Base-by-base conservation (phyloP, 92 coral and sea anemone genomes). In the Siderastrea siderea region DNA sequence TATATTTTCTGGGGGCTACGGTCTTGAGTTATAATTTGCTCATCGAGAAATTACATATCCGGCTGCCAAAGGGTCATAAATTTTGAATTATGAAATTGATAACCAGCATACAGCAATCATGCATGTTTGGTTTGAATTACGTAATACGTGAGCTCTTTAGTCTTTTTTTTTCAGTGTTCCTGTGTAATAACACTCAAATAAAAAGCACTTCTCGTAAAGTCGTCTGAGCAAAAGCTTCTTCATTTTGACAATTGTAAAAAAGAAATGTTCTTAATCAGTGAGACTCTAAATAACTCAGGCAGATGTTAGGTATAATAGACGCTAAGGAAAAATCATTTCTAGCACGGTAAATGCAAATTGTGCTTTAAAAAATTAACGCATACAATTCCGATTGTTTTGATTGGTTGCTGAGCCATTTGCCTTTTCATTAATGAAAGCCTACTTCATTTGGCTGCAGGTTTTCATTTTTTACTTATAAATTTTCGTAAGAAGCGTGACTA, bases 331-430 rank as follows among this genome's bases (percentile, higher is more conserved):
- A 68, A 52, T 2, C 17, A 53, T 68, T 51, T 43, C 6, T 47
- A 15, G 53, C 67, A 60, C 53, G 7, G 16, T 82, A 16, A 55
- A 68, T 68, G 75, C 75, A 69, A 81, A 78, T 61, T 48, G 4
- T 17, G n/a, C 51, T 48, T 17, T 4, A 17, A 61, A 53, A 62
- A 46, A 46, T 11, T 46, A 78, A 26, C 19, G 68, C 59, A 64
- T 64, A 11, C 9, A 57, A 7, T 57, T 7, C 9, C 61, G 61
- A 57, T 7, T 57, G 13, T 57, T 26, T 26, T 26, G 38, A 26
- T 26, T 26, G 38, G 38, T 26, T 0, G 38, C 38, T 26, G 38
- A 26, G 38, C 38, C 38, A 26, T 53, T 53, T 53, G 57, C 57
- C 10, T 53, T 53, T 53, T 61, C 17, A 6, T 13, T 6, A 61